Conservation (phyloP, 2,888 invertebrate species). For the Deilephila elpenor region DNA sequence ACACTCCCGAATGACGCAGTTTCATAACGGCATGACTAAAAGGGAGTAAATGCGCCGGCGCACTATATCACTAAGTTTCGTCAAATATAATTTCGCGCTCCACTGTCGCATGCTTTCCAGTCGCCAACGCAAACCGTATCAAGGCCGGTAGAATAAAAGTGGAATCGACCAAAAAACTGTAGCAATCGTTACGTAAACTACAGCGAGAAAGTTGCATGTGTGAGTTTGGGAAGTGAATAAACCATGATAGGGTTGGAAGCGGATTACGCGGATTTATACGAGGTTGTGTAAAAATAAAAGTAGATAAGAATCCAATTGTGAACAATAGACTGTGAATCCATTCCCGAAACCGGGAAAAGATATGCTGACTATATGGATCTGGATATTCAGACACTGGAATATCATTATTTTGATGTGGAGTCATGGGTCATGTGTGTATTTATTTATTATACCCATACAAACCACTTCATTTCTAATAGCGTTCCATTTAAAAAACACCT, state of each 20-base stretch:
- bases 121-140: slow-evolving; percentile 61
- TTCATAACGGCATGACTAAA: slow-evolving; percentile 68
- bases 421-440: no score
- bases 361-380: no score
- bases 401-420: no score
- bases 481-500: no score
- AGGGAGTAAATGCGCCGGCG: slow-evolving; percentile 52
- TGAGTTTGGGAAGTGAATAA: slow-evolving; percentile 51
- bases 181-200: slow-evolving; percentile 66
- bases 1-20: slow-evolving; percentile 37
- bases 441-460: no score
- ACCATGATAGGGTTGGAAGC: slow-evolving; percentile 36
- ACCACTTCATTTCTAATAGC: neutral
- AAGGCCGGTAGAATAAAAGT: slow-evolving; percentile 69
- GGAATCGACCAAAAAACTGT: slow-evolving; percentile 66
- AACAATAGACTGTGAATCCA: no score
- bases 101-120: slow-evolving; percentile 57
- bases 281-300: neutral
- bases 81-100: slow-evolving; percentile 65
- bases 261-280: neutral
- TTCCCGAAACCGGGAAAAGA: no score
- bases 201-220: slow-evolving; percentile 68
- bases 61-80: slow-evolving; percentile 59
- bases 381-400: no score
- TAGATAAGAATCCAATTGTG: no score